Base-by-base conservation (phyloP, 2,113 vertebrate genomes). In the Hippocampus comes region DNA sequence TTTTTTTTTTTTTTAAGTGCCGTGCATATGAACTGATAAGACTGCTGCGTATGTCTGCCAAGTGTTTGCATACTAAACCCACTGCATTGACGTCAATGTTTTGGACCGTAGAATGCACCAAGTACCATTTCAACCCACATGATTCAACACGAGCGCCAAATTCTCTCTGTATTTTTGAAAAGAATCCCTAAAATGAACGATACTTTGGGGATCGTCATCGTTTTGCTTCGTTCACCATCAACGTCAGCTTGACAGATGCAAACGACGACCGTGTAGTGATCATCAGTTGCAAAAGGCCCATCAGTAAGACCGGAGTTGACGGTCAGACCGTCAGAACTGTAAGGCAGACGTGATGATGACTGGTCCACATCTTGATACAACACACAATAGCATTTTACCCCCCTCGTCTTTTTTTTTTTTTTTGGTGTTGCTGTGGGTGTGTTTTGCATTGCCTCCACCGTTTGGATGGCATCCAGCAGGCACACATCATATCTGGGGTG, bases 401-500 rank as follows among this genome's bases (percentile, higher is more conserved):
- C 27, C 27, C 27, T 30, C 27, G 25, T 25, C 25, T 25, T 25
- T 25, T 25, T 25, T 61, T 61, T 30, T 5, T 4, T 34, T 27
- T 18, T 41, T 30, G 34, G 2, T 30, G 8, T 27, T 34, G 2
- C 9, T 18, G 9, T n/a, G 42, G 46, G n/a, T 5, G n/a, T 9
- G 27, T 25, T 4, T 46, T 48, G 23, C 48, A 51, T 67, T 15
- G n/a, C 15, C 15, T 25, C 46, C 23, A 30, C 3, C n/a, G 9
- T 67, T 25, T 67, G 66, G 66, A 20, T 17, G 25, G 1, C 23
- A 49, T 48, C 46, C 66, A 67, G 4, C 21, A 27, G n/a, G 21
- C 41, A 67, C 64, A 25, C 41, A 48, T 23, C 41, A 21, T 67
- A 67, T 67, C 66, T 15, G 11, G 17, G 66, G 46, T 67, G 46